phyloP scores from a whole-genome alignment of 2,797 vertebrate species.

The Syndactyla subalaris region DNA sequence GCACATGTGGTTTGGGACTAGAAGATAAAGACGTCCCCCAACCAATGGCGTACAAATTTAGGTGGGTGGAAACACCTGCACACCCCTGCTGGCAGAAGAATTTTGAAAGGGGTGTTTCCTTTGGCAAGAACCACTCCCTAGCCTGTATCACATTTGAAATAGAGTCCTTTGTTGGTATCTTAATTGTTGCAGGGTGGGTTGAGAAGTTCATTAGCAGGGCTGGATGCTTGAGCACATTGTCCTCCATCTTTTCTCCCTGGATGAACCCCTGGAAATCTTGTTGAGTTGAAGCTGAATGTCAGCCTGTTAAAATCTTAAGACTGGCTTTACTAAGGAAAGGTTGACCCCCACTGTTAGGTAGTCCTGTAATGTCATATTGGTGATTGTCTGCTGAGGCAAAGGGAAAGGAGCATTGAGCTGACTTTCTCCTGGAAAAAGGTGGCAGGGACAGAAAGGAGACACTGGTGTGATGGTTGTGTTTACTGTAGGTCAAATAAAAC shows the following conservation, averaged over 20 bases:
- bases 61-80: not conserved
- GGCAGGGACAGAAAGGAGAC: not conserved
- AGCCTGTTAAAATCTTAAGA: not conserved
- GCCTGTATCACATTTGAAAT: not conserved
- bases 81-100: not conserved
- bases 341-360: not conserved
- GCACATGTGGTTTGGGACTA: not conserved
- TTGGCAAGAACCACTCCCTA: not conserved
- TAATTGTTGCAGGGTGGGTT: not conserved
- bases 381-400: not conserved
- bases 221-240: not conserved
- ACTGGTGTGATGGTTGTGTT: not conserved
- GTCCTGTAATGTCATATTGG: not conserved
- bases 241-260: not conserved
- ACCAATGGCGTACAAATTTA: not conserved
- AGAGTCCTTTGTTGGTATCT: not conserved
- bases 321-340: not conserved
- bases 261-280: not conserved
- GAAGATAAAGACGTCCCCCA: not conserved
- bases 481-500: not conserved
- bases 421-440: not conserved
- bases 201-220: not conserved
- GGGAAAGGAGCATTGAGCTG: not conserved
- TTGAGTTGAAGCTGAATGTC: not conserved
- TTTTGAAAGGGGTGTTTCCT: conserved; percentile 1